phyloP scores from a whole-genome alignment of 2,888 invertebrate genomes.

The Athalia rosae region DNA sequence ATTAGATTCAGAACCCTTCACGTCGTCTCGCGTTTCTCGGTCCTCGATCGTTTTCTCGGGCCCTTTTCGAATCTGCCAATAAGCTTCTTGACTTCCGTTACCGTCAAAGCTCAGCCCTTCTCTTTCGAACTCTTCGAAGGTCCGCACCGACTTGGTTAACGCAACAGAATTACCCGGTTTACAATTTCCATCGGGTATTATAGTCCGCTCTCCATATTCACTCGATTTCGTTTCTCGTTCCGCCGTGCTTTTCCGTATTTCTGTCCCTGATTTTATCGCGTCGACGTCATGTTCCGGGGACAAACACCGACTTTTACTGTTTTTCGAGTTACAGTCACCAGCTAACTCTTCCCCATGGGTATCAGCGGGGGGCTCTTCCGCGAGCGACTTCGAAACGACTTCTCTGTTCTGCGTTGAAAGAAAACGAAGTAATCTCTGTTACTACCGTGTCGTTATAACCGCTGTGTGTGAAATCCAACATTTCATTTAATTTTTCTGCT shows the following conservation, averaged over 20 bases:
- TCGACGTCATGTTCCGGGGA: background rate
- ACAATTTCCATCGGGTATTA: background rate
- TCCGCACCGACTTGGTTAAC: background rate
- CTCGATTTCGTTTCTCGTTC: background rate
- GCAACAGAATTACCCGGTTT: background rate
- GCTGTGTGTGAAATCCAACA: too few species aligned
- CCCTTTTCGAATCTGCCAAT: background rate
- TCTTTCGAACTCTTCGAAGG: background rate
- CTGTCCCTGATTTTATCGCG: background rate
- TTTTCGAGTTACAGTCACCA: background rate
- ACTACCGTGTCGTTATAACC: background rate
- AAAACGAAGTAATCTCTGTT: background rate
- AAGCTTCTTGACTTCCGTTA: conserved; percentile 6
- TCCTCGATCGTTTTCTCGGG: conserved; percentile 1
- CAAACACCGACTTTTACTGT: background rate
- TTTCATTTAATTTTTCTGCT: too few species aligned
- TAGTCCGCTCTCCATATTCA: too few species aligned
- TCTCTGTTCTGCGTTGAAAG: conserved; percentile 2
- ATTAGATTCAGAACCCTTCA: conserved; percentile 8
- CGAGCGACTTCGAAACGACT: background rate
- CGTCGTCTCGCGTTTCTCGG: background rate
- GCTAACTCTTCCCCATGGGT: background rate
- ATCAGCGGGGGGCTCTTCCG: background rate
- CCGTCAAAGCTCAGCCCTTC: background rate
- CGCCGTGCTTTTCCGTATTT: background rate